Evolutionary conservation across 2,888 invertebrate species (phyloP).

Genomic region (Aplocera efformata): DNA sequence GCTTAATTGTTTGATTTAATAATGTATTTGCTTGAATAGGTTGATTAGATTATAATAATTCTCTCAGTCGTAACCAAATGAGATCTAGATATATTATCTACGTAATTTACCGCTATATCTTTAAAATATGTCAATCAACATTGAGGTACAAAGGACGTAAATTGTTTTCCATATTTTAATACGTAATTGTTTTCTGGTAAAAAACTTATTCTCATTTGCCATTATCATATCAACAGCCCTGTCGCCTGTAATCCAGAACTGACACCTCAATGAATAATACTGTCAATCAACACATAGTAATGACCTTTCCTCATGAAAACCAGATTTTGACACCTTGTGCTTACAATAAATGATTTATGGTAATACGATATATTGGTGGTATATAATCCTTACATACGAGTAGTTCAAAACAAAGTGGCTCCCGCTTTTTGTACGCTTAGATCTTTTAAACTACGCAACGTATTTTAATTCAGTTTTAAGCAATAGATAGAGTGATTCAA

Average conservation of each 20-base stretch:
- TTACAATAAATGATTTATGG: conserved; percentile 10
- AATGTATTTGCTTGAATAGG: too few relatives aligned
- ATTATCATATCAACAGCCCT: background rate
- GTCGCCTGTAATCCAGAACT: conserved; percentile 11
- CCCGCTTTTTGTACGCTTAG: too few relatives aligned
- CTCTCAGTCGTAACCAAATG: background rate
- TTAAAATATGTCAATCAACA: too few relatives aligned
- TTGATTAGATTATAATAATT: too few relatives aligned
- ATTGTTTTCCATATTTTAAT: too few relatives aligned
- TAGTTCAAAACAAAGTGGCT: too few relatives aligned
- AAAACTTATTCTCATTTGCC: background rate
- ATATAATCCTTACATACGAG: background rate
- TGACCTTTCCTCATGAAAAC: conserved; percentile 38
- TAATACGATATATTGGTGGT: conserved; percentile 4
- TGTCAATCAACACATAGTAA: conserved; percentile 44
- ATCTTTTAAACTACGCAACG: too few relatives aligned
- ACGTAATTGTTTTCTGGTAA: too few relatives aligned
- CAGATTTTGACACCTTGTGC: conserved; percentile 27
- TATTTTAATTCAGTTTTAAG: too few relatives aligned
- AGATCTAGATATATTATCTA: background rate
- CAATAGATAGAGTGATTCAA: too few relatives aligned
- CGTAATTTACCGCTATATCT: background rate
- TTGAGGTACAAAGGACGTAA: too few relatives aligned
- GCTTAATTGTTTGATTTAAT: too few relatives aligned
- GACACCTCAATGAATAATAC: conserved; percentile 42